A percentile compares a stretch with the other conserved stretches of the same genome.
These are phyloP conservation scores for Drosophila aff. DNA, from an alignment of 1,140 invertebrate genomes.

Conservation along the genomic window DNA sequence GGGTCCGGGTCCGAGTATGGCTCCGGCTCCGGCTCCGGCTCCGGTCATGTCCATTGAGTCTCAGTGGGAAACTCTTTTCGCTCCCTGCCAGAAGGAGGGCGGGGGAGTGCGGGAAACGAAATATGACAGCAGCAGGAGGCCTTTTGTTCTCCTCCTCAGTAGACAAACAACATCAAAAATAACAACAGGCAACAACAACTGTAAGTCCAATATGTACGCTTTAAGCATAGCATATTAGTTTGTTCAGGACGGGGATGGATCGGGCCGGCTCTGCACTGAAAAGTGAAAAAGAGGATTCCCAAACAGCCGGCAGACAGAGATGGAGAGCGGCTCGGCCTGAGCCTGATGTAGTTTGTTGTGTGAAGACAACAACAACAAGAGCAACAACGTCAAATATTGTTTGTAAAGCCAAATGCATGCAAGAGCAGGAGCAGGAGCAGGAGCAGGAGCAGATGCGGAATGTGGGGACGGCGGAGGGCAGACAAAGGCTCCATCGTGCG, in stretches of 20 bases:
- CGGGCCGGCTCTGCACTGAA: slow-evolving; percentile 13
- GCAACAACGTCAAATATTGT: slow-evolving; percentile 68
- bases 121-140: slow-evolving; percentile 79
- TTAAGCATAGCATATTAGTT: slow-evolving; percentile 84
- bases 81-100: slow-evolving; percentile 32
- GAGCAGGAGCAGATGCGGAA: neutral
- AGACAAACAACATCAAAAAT: slow-evolving; percentile 82
- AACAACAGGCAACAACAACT: slow-evolving; percentile 77
- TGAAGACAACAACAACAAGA: slow-evolving; percentile 64
- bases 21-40: slow-evolving; percentile 3
- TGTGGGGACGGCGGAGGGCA: slow-evolving; percentile 18
- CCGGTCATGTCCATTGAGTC: slow-evolving; percentile 45
- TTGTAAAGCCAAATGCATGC: slow-evolving; percentile 82
- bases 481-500: slow-evolving; percentile 79
- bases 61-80: slow-evolving; percentile 40
- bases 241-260: slow-evolving; percentile 46
- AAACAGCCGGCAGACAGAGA: slow-evolving; percentile 59
- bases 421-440: slow-evolving; percentile 27
- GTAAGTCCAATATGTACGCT: slow-evolving; percentile 83
- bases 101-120: slow-evolving; percentile 55
- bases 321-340: slow-evolving; percentile 45
- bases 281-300: slow-evolving; percentile 81
- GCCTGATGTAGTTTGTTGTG: slow-evolving; percentile 79
- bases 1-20: slow-evolving; percentile 23
- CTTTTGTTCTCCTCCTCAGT: slow-evolving; percentile 64